Conservation (phyloP, 1,140 invertebrate species). For the Acromyrmex echinatior region DNA sequence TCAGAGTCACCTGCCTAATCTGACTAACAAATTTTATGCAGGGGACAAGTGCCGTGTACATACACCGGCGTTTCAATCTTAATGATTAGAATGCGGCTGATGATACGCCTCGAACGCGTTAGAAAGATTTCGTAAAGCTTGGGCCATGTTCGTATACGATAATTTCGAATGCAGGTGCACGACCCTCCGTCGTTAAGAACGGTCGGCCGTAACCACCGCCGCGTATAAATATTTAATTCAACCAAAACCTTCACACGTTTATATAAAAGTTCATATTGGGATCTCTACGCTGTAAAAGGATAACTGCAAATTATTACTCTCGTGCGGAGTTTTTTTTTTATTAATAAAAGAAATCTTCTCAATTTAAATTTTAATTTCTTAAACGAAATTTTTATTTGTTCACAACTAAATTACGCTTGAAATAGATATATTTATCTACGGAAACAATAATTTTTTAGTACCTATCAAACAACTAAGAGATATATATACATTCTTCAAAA, state of each 20-base stretch:
- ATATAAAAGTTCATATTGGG: slow-evolving; percentile 24
- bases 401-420: not conserved
- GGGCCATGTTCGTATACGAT: not conserved
- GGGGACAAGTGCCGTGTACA: slow-evolving; percentile 42
- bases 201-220: not conserved
- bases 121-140: slow-evolving; percentile 52
- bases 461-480: not conserved
- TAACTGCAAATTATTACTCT: slow-evolving; percentile 16
- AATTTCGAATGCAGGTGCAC: slow-evolving; percentile 52
- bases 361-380: not conserved
- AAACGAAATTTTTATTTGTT: not conserved
- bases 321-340: too few relatives aligned
- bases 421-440: not conserved
- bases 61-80: slow-evolving; percentile 31
- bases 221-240: slow-evolving; percentile 48
- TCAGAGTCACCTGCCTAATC: slow-evolving; percentile 69
- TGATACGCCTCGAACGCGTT: slow-evolving; percentile 14
- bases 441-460: not conserved
- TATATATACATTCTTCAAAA: too few relatives aligned
- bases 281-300: not conserved
- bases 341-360: not conserved
- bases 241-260: not conserved
- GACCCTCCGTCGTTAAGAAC: slow-evolving; percentile 38
- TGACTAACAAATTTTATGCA: slow-evolving; percentile 68
- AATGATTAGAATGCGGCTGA: slow-evolving; percentile 47